Conservation (phyloP, 2,888 invertebrate genomes). For the Spodoptera littoralis region DNA sequence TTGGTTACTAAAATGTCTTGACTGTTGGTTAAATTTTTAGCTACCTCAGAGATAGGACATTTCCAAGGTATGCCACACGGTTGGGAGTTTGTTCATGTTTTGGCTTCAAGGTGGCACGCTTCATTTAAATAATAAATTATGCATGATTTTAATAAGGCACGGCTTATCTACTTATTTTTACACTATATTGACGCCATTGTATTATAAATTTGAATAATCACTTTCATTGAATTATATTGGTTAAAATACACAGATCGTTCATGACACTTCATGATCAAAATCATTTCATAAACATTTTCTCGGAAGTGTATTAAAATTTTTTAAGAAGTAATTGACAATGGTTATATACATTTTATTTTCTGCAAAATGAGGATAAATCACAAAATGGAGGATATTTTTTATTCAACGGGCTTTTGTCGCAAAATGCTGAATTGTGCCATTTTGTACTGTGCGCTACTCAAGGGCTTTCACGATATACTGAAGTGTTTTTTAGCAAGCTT, state of each 20-base stretch:
- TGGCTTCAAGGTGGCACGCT: slow-evolving; percentile 86
- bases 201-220: slow-evolving; percentile 26
- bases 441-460: slow-evolving; percentile 59
- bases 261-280: too few relatives aligned
- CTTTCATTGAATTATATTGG: slow-evolving; percentile 4
- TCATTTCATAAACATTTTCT: too few relatives aligned
- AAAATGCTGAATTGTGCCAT: slow-evolving; percentile 68
- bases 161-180: slow-evolving; percentile 69
- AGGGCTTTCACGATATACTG: slow-evolving; percentile 28
- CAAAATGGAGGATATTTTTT: slow-evolving; percentile 1
- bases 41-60: slow-evolving; percentile 97
- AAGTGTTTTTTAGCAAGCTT: slow-evolving; percentile 30
- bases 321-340: too few relatives aligned
- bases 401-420: slow-evolving; percentile 69
- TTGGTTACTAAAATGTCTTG: slow-evolving; percentile 56
- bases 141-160: slow-evolving; percentile 84
- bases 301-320: too few relatives aligned
- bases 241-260: too few relatives aligned
- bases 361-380: too few relatives aligned
- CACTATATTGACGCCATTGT: slow-evolving; percentile 32
- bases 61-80: slow-evolving; percentile 93
- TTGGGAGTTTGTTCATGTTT: slow-evolving; percentile 76
- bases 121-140: slow-evolving; percentile 65
- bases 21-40: slow-evolving; percentile 86
- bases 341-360: too few relatives aligned